Conservation (phyloP, 2,113 vertebrate species). For the Anguilla japonica region DNA sequence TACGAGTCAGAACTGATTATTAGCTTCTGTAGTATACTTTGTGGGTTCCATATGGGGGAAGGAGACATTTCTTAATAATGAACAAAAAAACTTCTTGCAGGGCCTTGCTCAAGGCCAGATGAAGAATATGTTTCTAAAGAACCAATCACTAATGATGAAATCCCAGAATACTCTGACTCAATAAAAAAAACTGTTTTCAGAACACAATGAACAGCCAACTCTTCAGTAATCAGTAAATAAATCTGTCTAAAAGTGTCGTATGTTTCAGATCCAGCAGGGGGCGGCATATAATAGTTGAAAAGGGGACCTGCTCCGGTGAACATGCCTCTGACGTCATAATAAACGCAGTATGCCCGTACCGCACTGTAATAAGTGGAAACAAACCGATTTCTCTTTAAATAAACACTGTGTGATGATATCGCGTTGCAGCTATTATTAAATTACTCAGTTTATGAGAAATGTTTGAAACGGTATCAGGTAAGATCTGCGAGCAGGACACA, state of each 20-base stretch:
- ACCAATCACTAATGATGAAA: background rate
- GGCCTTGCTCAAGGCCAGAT: background rate
- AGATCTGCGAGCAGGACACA: background rate
- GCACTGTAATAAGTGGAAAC: conserved; percentile 5
- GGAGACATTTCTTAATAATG: background rate
- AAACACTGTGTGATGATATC: conserved; percentile 6
- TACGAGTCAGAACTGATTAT: background rate
- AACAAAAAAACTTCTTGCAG: background rate
- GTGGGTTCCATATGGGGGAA: background rate
- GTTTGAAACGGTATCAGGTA: background rate
- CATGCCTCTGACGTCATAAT: background rate
- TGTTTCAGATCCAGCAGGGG: conserved; percentile 40
- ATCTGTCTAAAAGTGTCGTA: background rate
- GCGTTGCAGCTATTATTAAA: background rate
- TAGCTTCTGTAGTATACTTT: background rate
- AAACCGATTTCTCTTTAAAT: background rate
- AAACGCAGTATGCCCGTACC: background rate
- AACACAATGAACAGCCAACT: background rate
- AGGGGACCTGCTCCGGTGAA: conserved; percentile 38
- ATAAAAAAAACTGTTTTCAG: background rate
- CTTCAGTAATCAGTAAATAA: background rate
- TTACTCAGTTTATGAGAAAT: background rate
- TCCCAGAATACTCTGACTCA: background rate
- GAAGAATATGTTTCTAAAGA: background rate
- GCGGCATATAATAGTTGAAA: conserved; percentile 31